Evolutionary conservation across 2,113 vertebrate species (phyloP), one percentile per base, ranked within the genome.

Genomic region (Etheostoma cragini): DNA sequence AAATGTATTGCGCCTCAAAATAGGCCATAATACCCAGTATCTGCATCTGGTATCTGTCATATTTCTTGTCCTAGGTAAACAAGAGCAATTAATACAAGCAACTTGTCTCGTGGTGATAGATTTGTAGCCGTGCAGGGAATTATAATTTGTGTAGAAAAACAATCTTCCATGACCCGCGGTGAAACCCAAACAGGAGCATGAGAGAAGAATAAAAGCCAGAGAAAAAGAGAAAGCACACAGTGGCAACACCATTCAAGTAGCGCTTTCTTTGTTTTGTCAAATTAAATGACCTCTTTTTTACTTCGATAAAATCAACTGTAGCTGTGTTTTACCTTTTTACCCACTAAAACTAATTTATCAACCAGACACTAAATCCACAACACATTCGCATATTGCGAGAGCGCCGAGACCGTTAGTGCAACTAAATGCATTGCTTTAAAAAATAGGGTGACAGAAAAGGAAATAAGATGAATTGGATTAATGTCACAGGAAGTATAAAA

Each of bases 1-100:
- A 76, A 83, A 87, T 87, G 71, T 66, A 81, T 85, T 62, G 70
- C 24, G 14, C 61, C 49, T 70, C 63, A 42, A 64, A 65, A 84
- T 63, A 56, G 45, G 30, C 47, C 66, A 69, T 26, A 66, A 62
- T 75, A 33, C 35, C 50, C 70, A 47, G 19, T 22, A n/a, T 58
- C 15, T 47, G 61, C 72, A 83, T 72, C 26, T 49, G 46, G 22
- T 57, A 61, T 66, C 35, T 57, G 47, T 68, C 65, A 30, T 53
- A 53, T 71, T 58, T 71, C 24, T 54, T n/a, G 54, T 63, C 21
- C 33, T 54, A 47, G 56, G 56, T 73, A 68, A 68, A 67, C 72
- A 62, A 8, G 64, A 53, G 72, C 68, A 72, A 83, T 77, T 82
- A 78, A 71, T 81, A 81, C 78, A 78, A 63, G 75, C n/a, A 8